These are phyloP conservation scores for Sclerodermus sp. DNA, from an alignment of 2,888 invertebrate genomes.

Conservation along the genomic window DNA sequence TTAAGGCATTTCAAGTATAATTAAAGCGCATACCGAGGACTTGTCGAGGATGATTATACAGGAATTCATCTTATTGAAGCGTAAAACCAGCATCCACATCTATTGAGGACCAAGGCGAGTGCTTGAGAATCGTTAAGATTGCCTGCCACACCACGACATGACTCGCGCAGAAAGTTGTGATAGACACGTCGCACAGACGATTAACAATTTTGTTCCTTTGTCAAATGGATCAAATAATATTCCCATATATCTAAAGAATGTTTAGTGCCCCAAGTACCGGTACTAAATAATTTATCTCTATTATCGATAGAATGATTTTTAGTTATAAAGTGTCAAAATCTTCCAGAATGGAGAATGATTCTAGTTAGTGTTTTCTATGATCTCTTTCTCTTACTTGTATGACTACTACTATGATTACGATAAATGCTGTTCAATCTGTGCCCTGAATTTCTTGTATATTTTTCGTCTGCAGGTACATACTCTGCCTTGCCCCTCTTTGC, in stretches of 20 bases:
- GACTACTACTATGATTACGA: slow-evolving; percentile 49
- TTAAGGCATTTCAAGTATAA: no score
- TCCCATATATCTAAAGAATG: slow-evolving; percentile 29
- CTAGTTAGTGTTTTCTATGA: slow-evolving; percentile 59
- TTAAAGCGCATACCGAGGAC: no score
- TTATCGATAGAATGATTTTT: slow-evolving; percentile 50
- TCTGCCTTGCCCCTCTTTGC: neutral
- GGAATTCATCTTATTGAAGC: no score
- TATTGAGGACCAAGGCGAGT: slow-evolving; percentile 40
- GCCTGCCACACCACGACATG: slow-evolving; percentile 16
- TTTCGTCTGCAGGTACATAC: slow-evolving; percentile 25
- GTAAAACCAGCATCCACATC: slow-evolving; percentile 2
- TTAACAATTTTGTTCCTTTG: slow-evolving; percentile 52
- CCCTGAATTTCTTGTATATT: slow-evolving; percentile 36
- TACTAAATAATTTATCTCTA: slow-evolving; percentile 50
- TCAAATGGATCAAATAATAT: slow-evolving; percentile 30
- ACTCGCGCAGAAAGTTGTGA: slow-evolving; percentile 50
- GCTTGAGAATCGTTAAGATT: slow-evolving; percentile 16
- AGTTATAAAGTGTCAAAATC: slow-evolving; percentile 47
- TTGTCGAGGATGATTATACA: no score
- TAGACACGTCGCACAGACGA: slow-evolving; percentile 50
- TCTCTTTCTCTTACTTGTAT: slow-evolving; percentile 56
- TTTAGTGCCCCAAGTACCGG: slow-evolving; percentile 20
- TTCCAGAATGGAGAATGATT: slow-evolving; percentile 48
- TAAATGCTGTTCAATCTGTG: slow-evolving; percentile 52